These are phyloP conservation scores for Megalops cyprinoides DNA, from an alignment of 2,797 vertebrate species.

Conservation along the genomic window DNA sequence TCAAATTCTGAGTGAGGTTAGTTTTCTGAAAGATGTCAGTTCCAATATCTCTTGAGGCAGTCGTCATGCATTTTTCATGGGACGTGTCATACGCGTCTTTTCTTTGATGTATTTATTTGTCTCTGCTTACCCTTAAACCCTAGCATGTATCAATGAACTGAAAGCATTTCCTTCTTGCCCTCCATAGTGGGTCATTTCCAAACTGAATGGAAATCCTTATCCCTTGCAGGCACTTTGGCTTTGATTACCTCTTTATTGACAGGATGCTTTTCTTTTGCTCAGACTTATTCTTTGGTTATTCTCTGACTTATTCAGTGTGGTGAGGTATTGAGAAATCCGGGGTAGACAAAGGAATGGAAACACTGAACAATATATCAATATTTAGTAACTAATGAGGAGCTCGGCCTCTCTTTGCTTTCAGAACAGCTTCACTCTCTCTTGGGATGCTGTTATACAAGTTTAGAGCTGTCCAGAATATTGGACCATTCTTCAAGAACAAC, in stretches of 20 bases:
- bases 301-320: too few species aligned
- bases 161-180: conserved; percentile 11
- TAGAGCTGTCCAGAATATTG: too few species aligned
- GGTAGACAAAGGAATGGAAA: too few species aligned
- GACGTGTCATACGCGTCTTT: conserved; percentile 31
- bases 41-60: conserved; percentile 21
- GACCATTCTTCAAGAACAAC: too few species aligned
- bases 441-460: too few species aligned
- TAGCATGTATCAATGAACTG: conserved; percentile 36
- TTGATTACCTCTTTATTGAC: not conserved
- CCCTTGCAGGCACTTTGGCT: not conserved
- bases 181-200: conserved; percentile 16
- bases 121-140: conserved; percentile 45
- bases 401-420: too few species aligned
- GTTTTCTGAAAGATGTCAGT: conserved; percentile 9
- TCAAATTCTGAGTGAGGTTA: conserved; percentile 43
- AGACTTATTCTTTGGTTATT: not conserved
- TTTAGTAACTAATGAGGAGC: too few species aligned
- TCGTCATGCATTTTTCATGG: conserved; percentile 49
- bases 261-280: not conserved
- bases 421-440: too few species aligned
- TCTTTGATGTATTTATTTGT: conserved; percentile 43
- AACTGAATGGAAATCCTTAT: conserved; percentile 13
- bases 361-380: too few species aligned
- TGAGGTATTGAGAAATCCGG: too few species aligned